Conservation (phyloP, 2,888 invertebrate genomes). For the Thymelicus acteon region DNA sequence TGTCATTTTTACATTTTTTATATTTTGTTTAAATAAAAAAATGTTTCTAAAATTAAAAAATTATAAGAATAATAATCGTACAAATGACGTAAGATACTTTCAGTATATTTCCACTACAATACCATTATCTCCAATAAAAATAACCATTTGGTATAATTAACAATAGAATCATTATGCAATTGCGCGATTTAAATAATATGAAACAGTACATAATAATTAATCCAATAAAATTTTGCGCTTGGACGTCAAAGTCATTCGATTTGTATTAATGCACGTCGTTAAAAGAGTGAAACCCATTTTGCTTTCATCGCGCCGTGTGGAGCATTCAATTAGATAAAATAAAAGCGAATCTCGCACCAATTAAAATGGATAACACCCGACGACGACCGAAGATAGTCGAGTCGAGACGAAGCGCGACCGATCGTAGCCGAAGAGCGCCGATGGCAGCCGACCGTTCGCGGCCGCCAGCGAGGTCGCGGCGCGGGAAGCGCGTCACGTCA, state of each 20-base stretch:
- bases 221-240: neutral
- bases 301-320: constrained; percentile 45
- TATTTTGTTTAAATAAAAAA: too few species aligned
- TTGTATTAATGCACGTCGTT: constrained; percentile 36
- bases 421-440: constrained; percentile 45
- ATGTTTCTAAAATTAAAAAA: too few species aligned
- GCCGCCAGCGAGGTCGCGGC: constrained; percentile 77
- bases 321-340: constrained; percentile 49
- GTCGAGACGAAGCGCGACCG: constrained; percentile 37
- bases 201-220: constrained; percentile 20
- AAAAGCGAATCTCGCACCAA: constrained; percentile 60
- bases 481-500: constrained; percentile 78
- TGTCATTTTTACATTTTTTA: too few species aligned
- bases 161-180: constrained; percentile 26
- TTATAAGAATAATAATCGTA: neutral
- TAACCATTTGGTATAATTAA: constrained; percentile 32
- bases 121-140: constrained; percentile 24
- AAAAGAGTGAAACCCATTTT: constrained; percentile 41
- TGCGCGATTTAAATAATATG: constrained; percentile 17
- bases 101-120: constrained; percentile 23
- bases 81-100: constrained; percentile 4
- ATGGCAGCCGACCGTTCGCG: constrained; percentile 57
- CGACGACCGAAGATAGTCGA: constrained; percentile 56
- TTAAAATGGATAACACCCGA: constrained; percentile 55
- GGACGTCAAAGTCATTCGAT: constrained; percentile 23